A percentile compares a stretch with the other conserved stretches of the same genome.
phyloP scores from a whole-genome alignment of 2,888 invertebrate genomes.

The Eupithecia centaureata region DNA sequence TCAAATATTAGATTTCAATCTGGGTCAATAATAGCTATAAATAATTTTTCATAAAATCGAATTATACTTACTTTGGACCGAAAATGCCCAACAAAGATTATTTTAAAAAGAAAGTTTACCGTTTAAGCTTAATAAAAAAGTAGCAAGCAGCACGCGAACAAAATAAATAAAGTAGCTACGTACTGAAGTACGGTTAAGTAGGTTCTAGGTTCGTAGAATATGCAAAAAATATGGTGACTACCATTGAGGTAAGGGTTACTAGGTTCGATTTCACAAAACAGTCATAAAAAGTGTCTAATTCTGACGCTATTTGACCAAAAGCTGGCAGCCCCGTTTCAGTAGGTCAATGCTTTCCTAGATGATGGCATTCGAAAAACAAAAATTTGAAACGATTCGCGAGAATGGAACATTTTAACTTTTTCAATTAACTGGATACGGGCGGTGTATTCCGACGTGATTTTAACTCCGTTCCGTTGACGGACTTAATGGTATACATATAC shows the following conservation, averaged over 20 bases:
- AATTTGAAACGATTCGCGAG: constrained; percentile 64
- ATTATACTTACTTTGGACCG: neutral
- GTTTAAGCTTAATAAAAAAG: neutral
- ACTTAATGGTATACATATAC: constrained; percentile 2
- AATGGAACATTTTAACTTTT: constrained; percentile 78
- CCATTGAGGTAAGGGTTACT: no score
- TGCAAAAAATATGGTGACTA: neutral
- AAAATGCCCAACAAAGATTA: neutral
- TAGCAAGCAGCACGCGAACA: neutral
- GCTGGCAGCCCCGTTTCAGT: neutral
- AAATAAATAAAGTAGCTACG: neutral
- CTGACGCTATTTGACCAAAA: neutral
- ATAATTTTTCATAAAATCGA: no score
- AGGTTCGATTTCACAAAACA: no score
- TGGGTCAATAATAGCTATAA: no score
- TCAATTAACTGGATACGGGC: constrained; percentile 69
- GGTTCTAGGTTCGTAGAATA: neutral
- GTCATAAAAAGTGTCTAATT: neutral
- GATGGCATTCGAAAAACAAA: constrained; percentile 49
- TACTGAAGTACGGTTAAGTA: neutral
- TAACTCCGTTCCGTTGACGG: constrained; percentile 52
- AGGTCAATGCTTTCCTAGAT: constrained; percentile 32
- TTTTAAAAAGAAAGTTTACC: neutral
- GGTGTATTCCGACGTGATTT: constrained; percentile 54
- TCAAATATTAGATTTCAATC: no score